phyloP scores from a whole-genome alignment of 30 jellyfish, hydroid and myxozoan species.

The Turritopsis rubra region DNA sequence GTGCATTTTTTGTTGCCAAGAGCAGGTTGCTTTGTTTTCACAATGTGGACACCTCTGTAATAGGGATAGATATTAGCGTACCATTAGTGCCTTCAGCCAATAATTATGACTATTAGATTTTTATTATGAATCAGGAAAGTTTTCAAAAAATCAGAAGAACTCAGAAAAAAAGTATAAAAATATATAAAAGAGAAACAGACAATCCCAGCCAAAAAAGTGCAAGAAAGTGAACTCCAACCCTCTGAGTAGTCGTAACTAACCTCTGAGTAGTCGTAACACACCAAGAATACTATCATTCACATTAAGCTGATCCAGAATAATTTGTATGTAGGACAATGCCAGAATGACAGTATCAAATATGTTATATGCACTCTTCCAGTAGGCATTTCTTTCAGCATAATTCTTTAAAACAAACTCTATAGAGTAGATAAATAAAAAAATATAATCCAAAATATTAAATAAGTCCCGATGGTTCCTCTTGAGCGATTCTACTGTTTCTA shows the following conservation, averaged over 20 bases:
- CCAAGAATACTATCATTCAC: constrained; percentile 54
- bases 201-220: no score
- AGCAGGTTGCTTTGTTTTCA: no score
- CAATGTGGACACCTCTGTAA: no score
- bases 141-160: no score
- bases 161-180: no score
- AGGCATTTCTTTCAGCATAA: constrained; percentile 59
- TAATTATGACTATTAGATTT: no score
- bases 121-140: no score
- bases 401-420: constrained; percentile 48
- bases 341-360: constrained; percentile 49
- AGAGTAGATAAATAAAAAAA: constrained; percentile 55
- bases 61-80: no score
- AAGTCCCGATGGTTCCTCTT: constrained; percentile 18
- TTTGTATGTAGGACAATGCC: constrained; percentile 62
- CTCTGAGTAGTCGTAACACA: constrained; percentile 59
- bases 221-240: no score
- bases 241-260: constrained; percentile 5
- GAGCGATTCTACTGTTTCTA: constrained; percentile 47
- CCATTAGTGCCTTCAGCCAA: no score
- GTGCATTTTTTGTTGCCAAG: no score
- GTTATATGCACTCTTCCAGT: constrained; percentile 74
- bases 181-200: no score
- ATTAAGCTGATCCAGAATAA: constrained; percentile 43
- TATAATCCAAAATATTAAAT: constrained; percentile 32